A percentile compares a stretch with the other conserved stretches of the same genome.
phyloP scores from a whole-genome alignment of 2,888 invertebrate species.

The Anoplius nigerrimus region DNA sequence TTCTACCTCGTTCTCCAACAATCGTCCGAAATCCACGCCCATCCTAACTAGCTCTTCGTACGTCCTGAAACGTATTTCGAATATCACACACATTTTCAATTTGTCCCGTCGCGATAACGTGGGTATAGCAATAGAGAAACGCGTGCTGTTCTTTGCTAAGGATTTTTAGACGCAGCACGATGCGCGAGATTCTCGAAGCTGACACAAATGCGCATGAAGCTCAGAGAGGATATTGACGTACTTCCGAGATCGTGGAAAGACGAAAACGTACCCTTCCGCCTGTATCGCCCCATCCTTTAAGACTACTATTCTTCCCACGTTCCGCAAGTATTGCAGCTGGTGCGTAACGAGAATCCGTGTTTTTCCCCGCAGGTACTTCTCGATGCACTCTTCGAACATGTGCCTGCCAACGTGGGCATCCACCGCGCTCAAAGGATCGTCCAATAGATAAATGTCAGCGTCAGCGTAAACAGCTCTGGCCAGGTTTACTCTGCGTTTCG shows the following conservation, averaged over 20 bases:
- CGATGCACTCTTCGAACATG: constrained; percentile 89
- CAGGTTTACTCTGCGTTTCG: constrained; percentile 82
- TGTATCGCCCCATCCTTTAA: constrained; percentile 67
- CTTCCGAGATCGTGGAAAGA: background rate
- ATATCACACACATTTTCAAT: constrained; percentile 47
- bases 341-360: constrained; percentile 79
- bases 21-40: constrained; percentile 86
- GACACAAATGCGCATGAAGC: too few relatives aligned
- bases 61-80: constrained; percentile 64
- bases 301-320: constrained; percentile 70
- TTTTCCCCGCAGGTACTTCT: constrained; percentile 77
- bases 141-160: too few relatives aligned
- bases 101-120: background rate
- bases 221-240: background rate
- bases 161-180: too few relatives aligned
- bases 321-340: constrained; percentile 78
- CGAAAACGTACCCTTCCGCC: constrained; percentile 63
- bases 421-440: constrained; percentile 95
- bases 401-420: constrained; percentile 93
- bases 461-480: constrained; percentile 91
- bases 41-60: constrained; percentile 84
- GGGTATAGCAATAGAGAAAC: too few relatives aligned
- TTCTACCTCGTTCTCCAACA: constrained; percentile 77
- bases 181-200: too few relatives aligned
- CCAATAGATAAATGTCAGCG: constrained; percentile 90